These are phyloP conservation scores for Odiellus spinosus DNA, from an alignment of 2,888 invertebrate genomes.

Conservation along the genomic window DNA sequence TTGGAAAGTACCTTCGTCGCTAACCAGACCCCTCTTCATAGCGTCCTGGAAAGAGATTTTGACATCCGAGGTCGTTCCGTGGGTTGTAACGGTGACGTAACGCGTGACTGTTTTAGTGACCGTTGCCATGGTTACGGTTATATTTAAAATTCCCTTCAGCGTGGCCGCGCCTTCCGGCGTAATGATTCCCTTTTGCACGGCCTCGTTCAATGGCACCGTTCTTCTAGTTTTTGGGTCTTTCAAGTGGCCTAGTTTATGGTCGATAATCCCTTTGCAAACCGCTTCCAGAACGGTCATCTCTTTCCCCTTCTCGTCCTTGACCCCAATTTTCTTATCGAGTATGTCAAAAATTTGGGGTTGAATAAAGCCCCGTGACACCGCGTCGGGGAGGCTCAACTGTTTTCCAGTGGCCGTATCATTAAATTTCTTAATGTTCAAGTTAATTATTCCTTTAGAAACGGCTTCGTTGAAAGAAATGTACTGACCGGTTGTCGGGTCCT, in stretches of 20 bases:
- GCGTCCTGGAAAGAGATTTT: conserved; percentile 34
- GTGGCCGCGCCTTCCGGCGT: conserved; percentile 40
- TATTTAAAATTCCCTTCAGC: conserved; percentile 65
- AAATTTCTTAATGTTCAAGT: conserved; percentile 35
- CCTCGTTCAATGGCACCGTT: conserved; percentile 17
- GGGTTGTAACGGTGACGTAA: conserved; percentile 57
- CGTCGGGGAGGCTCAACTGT: conserved; percentile 53
- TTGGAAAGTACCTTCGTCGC: conserved; percentile 30
- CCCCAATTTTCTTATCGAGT: conserved; percentile 64
- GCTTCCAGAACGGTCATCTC: conserved; percentile 75
- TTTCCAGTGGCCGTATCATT: conserved; percentile 43
- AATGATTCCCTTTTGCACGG: conserved; percentile 17
- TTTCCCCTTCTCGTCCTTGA: conserved; percentile 45
- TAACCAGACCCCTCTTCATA: conserved; percentile 31
- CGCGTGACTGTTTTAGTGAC: conserved; percentile 68
- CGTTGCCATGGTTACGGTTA: conserved; percentile 71
- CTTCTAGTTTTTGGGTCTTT: conserved; percentile 23
- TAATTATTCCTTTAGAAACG: conserved; percentile 40
- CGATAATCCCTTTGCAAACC: conserved; percentile 27
- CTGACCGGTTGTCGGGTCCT: conserved; percentile 63
- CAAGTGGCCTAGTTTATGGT: conserved; percentile 23
- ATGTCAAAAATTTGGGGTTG: conserved; percentile 42
- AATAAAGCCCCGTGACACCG: conserved; percentile 31
- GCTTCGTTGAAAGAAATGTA: conserved; percentile 65
- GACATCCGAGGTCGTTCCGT: conserved; percentile 35